Evolutionary conservation across 2,113 vertebrate genomes (phyloP), one percentile per base, ranked within the genome.

Genomic region (Platichthys flesus): DNA sequence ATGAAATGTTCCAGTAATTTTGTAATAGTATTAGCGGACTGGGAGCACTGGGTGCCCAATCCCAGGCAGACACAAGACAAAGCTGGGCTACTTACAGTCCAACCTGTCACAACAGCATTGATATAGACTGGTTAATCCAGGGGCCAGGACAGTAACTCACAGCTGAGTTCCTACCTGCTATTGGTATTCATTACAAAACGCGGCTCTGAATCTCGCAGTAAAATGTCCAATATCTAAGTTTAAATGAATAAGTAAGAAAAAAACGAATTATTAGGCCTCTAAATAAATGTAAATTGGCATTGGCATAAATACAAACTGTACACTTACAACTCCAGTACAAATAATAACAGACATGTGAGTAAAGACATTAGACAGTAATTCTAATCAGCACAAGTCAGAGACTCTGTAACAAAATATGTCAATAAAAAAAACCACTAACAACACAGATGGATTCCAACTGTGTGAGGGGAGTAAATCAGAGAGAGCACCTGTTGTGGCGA

Each of bases 91-190:
- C 89, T 89, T 89, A 88, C 73, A 89, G 71, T 72, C 60, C 65
- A 83, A 85, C 58, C 74, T 85, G 77, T 85, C 79, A 86, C 77
- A 85, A 86, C 81, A 91, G 73, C 78, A 81, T 82, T 78, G 83
- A 87, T 89, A 81, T 81, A 85, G 75, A 71, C 73, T 79, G 89
- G 88, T 88, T 79, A 82, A 82, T 58, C 70, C 2, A 4, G 58
- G 58, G 75, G 64, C 47, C 58, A n/a, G 68, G 69, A 76, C 5
- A 74, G 81, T 72, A 83, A 69, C 67, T 85, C 79, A 81, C 60
- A 75, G 63, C 74, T 80, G 65, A 86, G 84, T 80, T 71, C 54
- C 76, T 64, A 42, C n/a, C 31, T 35, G 56, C 51, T 64, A 66
- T n/a, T 70, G 67, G 80, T 80, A 80, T 84, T 78, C 68, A 80